phyloP scores from a whole-genome alignment of 2,888 invertebrate genomes.

The Xestia c-nigrum region DNA sequence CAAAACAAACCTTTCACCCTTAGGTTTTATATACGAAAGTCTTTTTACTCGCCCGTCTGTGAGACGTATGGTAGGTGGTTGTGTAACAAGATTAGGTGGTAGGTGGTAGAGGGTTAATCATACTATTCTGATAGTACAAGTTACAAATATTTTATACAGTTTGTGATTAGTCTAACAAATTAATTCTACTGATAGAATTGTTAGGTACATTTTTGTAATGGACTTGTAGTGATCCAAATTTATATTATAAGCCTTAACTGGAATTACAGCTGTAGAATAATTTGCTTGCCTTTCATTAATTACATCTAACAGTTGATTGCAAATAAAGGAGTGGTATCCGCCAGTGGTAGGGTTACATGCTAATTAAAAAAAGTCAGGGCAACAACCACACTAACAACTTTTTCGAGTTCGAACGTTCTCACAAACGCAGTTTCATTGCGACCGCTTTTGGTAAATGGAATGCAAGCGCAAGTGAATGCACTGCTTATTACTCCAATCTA shows the following conservation, averaged over 20 bases:
- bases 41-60: no score
- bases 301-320: slow-evolving; percentile 21
- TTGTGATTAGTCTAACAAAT: no score
- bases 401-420: slow-evolving; percentile 47
- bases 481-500: slow-evolving; percentile 54
- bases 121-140: neutral
- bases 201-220: neutral
- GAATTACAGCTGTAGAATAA: neutral
- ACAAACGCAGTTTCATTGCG: slow-evolving; percentile 39
- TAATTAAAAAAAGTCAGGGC: slow-evolving; percentile 47
- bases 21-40: no score
- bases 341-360: slow-evolving; percentile 24
- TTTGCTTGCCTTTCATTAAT: slow-evolving; percentile 6
- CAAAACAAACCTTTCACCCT: no score
- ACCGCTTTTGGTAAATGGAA: slow-evolving; percentile 49
- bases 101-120: no score
- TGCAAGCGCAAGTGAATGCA: slow-evolving; percentile 48
- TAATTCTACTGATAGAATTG: neutral
- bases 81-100: no score
- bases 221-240: neutral
- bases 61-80: no score
- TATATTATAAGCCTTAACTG: neutral
- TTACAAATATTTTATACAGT: neutral
- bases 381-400: slow-evolving; percentile 59
- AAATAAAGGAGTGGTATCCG: slow-evolving; percentile 47